phyloP scores from a whole-genome alignment of 2,113 vertebrate species.

The Indicator maculatus region DNA sequence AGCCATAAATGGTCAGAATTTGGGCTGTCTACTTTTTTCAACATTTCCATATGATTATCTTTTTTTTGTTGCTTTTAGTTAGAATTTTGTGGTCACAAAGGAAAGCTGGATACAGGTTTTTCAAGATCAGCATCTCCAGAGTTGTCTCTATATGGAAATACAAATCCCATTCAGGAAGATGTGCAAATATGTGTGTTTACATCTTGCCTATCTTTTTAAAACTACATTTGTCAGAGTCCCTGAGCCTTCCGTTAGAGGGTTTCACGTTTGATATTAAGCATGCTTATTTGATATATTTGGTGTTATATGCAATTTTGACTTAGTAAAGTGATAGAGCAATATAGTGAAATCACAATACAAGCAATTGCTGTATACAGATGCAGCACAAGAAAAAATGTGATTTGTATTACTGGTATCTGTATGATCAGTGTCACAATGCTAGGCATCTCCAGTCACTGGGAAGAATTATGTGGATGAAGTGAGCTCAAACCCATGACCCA shows the following conservation, averaged over 20 bases:
- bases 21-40: not conserved
- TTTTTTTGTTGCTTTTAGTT: not conserved
- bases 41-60: not conserved
- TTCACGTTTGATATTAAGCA: not conserved
- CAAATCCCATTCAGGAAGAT: not conserved
- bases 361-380: not conserved
- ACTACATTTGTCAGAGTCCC: not conserved
- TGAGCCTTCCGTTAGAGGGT: not conserved
- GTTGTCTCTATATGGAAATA: not conserved
- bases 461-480: not conserved
- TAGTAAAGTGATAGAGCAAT: not conserved
- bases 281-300: not conserved
- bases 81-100: not conserved
- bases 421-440: not conserved
- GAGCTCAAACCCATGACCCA: not conserved
- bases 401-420: accelerated
- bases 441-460: not conserved
- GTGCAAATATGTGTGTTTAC: not conserved
- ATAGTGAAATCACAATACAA: not conserved
- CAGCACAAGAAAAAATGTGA: not conserved
- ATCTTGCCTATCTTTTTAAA: not conserved
- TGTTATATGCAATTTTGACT: not conserved
- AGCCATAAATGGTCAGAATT: not conserved
- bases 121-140: not conserved
- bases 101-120: not conserved